Percentiles rank a stretch among this genome's conserved stretches.
Conservation (phyloP, 1,140 invertebrate species). For the Drosophila kohkoa region DNA sequence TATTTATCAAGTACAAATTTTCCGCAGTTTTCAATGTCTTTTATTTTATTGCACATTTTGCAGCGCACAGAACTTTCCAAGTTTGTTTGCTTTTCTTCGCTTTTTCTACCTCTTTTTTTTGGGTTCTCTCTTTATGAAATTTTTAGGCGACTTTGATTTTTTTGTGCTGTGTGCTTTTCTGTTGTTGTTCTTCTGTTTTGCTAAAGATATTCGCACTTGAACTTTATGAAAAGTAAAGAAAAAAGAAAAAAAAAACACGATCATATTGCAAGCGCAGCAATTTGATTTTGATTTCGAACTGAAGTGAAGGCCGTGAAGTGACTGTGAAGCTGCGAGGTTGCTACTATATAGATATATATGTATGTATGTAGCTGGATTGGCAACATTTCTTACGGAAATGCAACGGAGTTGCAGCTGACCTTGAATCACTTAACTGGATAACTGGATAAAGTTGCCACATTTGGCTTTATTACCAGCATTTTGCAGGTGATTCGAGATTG, state of each 20-base stretch:
- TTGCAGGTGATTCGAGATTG: conserved; percentile 45
- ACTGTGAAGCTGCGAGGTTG: conserved; percentile 1
- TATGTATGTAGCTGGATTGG: conserved; percentile 43
- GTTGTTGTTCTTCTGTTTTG: conserved; percentile 65
- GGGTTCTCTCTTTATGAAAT: background rate
- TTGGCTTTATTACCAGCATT: conserved; percentile 23
- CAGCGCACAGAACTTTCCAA: conserved; percentile 64
- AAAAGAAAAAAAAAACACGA: background rate
- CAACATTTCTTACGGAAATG: conserved; percentile 78
- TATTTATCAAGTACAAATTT: conserved; percentile 71
- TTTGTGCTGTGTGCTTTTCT: conserved; percentile 13
- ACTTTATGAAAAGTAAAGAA: conserved; percentile 36
- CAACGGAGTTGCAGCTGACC: conserved; percentile 53
- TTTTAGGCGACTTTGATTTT: conserved; percentile 47
- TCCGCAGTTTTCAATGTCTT: conserved; percentile 68
- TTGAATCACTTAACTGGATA: conserved; percentile 65
- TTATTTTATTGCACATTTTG: conserved; percentile 54
- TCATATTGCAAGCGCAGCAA: conserved; percentile 30
- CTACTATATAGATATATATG: too few relatives aligned
- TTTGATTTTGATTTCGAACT: conserved; percentile 16
- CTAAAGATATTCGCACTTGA: conserved; percentile 71
- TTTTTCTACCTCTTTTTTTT: conserved; percentile 26
- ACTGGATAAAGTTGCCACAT: conserved; percentile 33
- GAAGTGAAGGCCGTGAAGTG: conserved; percentile 57
- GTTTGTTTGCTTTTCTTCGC: conserved; percentile 1